Base-by-base conservation (phyloP, 2,113 vertebrate species). In the Phalacrocorax aristotelis region DNA sequence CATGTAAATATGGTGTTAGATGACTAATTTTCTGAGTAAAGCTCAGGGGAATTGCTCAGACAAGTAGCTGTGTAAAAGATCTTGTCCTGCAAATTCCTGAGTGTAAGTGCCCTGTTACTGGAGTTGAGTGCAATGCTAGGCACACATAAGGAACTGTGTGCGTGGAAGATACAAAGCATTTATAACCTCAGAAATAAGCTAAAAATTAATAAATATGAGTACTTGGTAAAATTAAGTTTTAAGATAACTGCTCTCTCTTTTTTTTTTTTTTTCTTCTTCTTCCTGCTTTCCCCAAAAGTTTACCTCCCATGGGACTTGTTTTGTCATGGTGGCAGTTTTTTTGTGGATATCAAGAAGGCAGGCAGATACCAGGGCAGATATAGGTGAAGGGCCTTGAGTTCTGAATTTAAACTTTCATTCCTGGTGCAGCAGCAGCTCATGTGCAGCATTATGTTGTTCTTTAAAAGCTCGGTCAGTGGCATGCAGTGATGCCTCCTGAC, bases 401-500 rank as follows among this genome's bases (percentile, higher is more conserved):
- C 26, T 49, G 58, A 57, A 44, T 44, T 36, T 29, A 25, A 38
- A 44, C 13, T 15, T 36, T 49, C 1, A 5, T 26, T 75, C 69
- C 55, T 32, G n/a, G 15, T 55, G 42, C 13, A 36, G 54, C 21
- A 23, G n/a, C n/a, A 36, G 22, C 29, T 74, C 6, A 7, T 1
- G 3, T 34, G 32, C 16, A 29, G 19, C 38, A 12, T 8, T 34
- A 6, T 0, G 5, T 25, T 49, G n/a, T 23, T 79, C 21, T 18
- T 49, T 34, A 19, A 23, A 32, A 23, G 29, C 18, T 60, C 0
- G 1, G 15, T 6, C 0, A 0, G 26, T 23, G 25, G 34, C 21
- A 15, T 19, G 3, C 25, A 54, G 36, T 15, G 18, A 5, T 19
- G 32, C 3, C 7, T 44, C 18, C 52, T 14, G 30, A 18, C 11